Base-by-base conservation (phyloP, 2,113 vertebrate genomes). In the Copsychus sechellarum region DNA sequence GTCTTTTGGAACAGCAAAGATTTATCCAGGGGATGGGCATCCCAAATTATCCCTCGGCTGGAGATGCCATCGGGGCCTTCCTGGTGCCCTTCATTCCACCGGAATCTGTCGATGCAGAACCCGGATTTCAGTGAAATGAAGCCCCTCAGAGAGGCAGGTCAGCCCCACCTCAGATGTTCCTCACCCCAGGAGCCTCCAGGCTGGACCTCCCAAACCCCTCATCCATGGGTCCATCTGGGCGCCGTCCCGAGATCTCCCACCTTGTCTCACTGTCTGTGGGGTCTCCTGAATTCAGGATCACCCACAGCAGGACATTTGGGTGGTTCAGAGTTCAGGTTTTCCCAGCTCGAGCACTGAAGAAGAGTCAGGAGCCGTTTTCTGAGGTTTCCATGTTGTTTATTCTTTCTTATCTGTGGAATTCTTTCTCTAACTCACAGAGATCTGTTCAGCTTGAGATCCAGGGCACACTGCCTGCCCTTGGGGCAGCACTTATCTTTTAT, bases 21-120 rank as follows among this genome's bases (percentile, higher is more conserved):
- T 45, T 57, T 31, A 5, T 31, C 42, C 47, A 24, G 33, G n/a
- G 26, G n/a, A n/a, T 5, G 1, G 8, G 15, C 47, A 4, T 72
- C 34, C 34, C 26, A 29, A 48, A 15, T 66, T 69, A 2, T 1
- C 8, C 60, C 14, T 36, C 21, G 45, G 22, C 34, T 18, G 78
- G 72, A 90, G 85, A 38, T 5, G 9, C 20, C 15, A 0, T 21
- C 15, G 1, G 33, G 42, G 83, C 71, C 85, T 94, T 88, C 82
- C 95, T 82, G 95, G 38, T 5, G 86, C 93, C 96, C 96, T 97
- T 97, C 97, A 97, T 97, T 97, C 97, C 96, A 95, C 96, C 74
- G 95, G 95, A 96, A 97, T 97, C 95, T 69, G 95, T 96, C 8
- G 0, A 6, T 21, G 8, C 24, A 42, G 51, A 86, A 62, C 76